Evolutionary conservation across 2,888 invertebrate species (phyloP).

Genomic region (Allophyes oxyacanthae): DNA sequence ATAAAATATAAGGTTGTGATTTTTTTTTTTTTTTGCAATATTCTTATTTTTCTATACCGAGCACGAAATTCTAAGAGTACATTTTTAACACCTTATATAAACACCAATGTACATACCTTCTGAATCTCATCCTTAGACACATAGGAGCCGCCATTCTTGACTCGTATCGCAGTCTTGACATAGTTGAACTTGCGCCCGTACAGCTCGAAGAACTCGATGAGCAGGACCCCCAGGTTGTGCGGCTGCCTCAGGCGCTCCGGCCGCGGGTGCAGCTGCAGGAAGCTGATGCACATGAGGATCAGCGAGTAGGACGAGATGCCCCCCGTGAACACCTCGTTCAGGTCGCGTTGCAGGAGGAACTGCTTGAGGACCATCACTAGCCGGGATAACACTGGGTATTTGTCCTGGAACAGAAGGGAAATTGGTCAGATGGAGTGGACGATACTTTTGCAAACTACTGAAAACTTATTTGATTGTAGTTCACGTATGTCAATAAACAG

Average conservation of each 20-base stretch:
- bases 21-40: no score
- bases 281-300: conserved; percentile 99
- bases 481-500: no score
- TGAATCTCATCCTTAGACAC: conserved; percentile 98
- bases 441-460: no score
- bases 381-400: conserved; percentile 97
- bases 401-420: conserved; percentile 78
- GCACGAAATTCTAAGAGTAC: no score
- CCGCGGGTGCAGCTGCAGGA: conserved; percentile 97
- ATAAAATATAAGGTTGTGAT: no score
- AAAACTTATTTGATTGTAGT: no score
- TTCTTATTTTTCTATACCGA: no score
- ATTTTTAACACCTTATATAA: no score
- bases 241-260: conserved; percentile 91
- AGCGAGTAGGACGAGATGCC: conserved; percentile 99
- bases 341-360: conserved; percentile 98
- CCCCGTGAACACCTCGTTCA: conserved; percentile 99
- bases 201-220: conserved; percentile 99
- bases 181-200: conserved; percentile 99
- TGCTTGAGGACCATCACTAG: conserved; percentile 99
- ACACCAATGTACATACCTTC: conserved; percentile 79
- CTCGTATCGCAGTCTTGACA: conserved; percentile 97
- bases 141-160: conserved; percentile 97
- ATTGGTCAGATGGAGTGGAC: no score
- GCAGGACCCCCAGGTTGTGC: conserved; percentile 96